Evolutionary conservation across 2,888 invertebrate genomes (phyloP).

Genomic region (Argyra leucocephala): DNA sequence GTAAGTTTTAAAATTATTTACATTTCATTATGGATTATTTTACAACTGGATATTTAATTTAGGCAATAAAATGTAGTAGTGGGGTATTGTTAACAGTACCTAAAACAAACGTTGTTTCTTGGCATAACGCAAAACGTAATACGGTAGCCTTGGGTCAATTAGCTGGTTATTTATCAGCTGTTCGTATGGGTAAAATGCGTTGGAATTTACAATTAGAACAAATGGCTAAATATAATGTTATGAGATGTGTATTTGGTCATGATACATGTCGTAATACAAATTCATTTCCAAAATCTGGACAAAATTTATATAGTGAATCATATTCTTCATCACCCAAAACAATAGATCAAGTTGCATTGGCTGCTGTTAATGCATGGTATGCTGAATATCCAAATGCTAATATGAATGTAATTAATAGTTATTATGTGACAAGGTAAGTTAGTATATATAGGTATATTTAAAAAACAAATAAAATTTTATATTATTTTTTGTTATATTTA

Average conservation of each 20-base stretch:
- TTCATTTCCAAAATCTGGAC: conserved; percentile 16
- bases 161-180: neutral
- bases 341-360: neutral
- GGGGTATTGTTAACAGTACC: too few relatives aligned
- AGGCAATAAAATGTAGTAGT: too few relatives aligned
- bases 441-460: neutral
- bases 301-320: conserved; percentile 2
- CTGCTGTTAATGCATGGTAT: conserved; percentile 14
- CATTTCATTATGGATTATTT: too few relatives aligned
- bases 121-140: neutral
- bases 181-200: neutral
- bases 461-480: neutral
- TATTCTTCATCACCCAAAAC: neutral
- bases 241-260: conserved; percentile 7
- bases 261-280: conserved; percentile 17
- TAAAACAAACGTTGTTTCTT: neutral
- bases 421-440: neutral
- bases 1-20: neutral
- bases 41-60: too few relatives aligned
- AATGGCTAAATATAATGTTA: neutral
- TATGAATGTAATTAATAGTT: conserved; percentile 14
- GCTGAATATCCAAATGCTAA: conserved; percentile 14
- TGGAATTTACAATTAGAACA: neutral
- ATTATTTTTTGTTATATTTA: neutral
- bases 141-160: neutral